Evolutionary conservation across 2,888 invertebrate genomes (phyloP).

Genomic region (Mactromeris polynyma): DNA sequence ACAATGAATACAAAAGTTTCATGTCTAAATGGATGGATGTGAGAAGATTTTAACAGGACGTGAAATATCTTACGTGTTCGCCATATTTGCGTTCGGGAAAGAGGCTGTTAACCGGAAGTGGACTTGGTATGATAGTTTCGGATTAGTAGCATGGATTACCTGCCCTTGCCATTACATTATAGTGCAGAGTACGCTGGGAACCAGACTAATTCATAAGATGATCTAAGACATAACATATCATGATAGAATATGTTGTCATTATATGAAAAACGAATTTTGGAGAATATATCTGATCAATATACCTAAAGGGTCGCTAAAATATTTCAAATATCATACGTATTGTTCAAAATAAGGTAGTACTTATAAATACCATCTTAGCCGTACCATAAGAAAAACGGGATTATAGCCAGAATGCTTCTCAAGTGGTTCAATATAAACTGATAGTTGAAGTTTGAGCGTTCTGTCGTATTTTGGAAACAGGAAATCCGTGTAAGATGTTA

Average conservation of each 20-base stretch:
- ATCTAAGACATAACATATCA: no score
- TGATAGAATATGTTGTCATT: not conserved
- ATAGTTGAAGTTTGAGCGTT: no score
- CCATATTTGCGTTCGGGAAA: slow-evolving; percentile 69
- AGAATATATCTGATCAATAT: not conserved
- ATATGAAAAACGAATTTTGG: not conserved
- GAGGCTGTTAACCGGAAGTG: slow-evolving; percentile 68
- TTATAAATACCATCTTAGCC: not conserved
- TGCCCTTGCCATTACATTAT: no score
- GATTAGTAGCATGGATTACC: not conserved
- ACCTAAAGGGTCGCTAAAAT: not conserved
- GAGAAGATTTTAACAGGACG: slow-evolving; percentile 18
- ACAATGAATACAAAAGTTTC: not conserved
- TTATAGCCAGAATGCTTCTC: no score
- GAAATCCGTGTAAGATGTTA: no score
- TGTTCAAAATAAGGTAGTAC: not conserved
- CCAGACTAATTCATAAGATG: not conserved
- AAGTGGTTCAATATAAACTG: no score
- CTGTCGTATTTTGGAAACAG: no score
- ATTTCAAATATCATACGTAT: not conserved
- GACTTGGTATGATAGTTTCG: not conserved
- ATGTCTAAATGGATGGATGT: slow-evolving; percentile 18
- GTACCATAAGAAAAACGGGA: not conserved
- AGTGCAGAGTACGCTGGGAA: no score
- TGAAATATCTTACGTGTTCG: slow-evolving; percentile 68